Evolutionary conservation across 2,888 invertebrate species (phyloP).

Genomic region (Eupithecia vulgata): DNA sequence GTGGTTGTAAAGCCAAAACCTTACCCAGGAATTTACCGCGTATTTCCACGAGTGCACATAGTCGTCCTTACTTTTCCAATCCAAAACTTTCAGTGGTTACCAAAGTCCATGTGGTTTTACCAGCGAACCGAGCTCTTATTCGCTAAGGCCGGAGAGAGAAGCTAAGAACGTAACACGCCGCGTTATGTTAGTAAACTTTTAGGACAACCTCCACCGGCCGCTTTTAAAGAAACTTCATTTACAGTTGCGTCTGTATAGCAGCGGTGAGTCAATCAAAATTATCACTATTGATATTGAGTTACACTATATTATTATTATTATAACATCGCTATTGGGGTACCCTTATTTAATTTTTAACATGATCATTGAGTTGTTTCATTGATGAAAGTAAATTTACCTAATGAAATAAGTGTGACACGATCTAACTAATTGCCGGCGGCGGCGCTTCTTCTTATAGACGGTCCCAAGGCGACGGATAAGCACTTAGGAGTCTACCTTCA

Average conservation of each 20-base stretch:
- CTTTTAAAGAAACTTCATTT: background rate
- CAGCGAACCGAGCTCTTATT: background rate
- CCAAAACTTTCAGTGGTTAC: constrained; percentile 25
- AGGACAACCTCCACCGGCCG: background rate
- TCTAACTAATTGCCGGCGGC: background rate
- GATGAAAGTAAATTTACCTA: background rate
- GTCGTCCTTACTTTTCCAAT: constrained; percentile 20
- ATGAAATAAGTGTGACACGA: too few species aligned
- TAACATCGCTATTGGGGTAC: background rate
- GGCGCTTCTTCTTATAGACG: background rate
- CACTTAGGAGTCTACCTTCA: background rate
- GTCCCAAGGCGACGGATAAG: background rate
- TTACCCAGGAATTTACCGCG: background rate
- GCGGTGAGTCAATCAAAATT: background rate
- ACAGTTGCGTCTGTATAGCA: background rate
- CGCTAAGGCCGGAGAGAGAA: background rate
- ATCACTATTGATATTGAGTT: too few species aligned
- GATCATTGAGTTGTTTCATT: background rate
- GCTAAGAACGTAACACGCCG: background rate
- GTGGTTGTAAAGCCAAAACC: constrained; percentile 3
- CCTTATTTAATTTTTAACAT: background rate
- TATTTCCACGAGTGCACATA: constrained; percentile 6
- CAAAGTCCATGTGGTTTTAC: constrained; percentile 23
- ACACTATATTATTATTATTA: too few species aligned
- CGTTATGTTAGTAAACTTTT: background rate